Conservation (phyloP, 1,140 invertebrate species). For the Drosophila busckii region DNA sequence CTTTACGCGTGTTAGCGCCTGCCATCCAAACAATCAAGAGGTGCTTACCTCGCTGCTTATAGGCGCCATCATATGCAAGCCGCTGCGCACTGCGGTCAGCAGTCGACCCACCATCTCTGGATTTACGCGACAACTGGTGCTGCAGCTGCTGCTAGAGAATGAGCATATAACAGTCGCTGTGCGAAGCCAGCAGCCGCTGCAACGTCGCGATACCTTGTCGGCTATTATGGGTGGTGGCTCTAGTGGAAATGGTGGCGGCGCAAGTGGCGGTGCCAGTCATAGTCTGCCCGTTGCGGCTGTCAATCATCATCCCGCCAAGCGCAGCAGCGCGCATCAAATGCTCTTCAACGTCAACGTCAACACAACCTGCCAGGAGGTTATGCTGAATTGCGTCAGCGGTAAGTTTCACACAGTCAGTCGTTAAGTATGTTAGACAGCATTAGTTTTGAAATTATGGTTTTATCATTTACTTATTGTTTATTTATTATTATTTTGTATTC, state of each 20-base stretch:
- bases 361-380: slow-evolving; percentile 82
- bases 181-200: slow-evolving; percentile 80
- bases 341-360: slow-evolving; percentile 87
- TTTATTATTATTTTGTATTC: slow-evolving; percentile 28
- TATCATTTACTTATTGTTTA: slow-evolving; percentile 15
- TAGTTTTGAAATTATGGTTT: slow-evolving; percentile 1
- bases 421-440: not conserved
- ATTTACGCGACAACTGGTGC: slow-evolving; percentile 90
- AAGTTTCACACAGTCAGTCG: slow-evolving; percentile 11
- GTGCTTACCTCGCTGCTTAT: slow-evolving; percentile 87
- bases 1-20: slow-evolving; percentile 88
- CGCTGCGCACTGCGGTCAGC: slow-evolving; percentile 23
- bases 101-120: slow-evolving; percentile 84
- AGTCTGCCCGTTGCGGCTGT: slow-evolving; percentile 57
- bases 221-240: slow-evolving; percentile 47
- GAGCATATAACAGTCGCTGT: slow-evolving; percentile 89
- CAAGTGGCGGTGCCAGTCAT: slow-evolving; percentile 39
- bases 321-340: slow-evolving; percentile 81
- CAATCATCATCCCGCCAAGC: slow-evolving; percentile 75
- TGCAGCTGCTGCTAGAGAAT: slow-evolving; percentile 91
- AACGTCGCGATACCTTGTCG: slow-evolving; percentile 53
- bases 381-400: slow-evolving; percentile 74
- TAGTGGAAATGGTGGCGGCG: too few relatives aligned
- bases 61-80: slow-evolving; percentile 68
- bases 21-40: slow-evolving; percentile 91